phyloP scores from a whole-genome alignment of 2,888 invertebrate species.

The Campoletis raptor region DNA sequence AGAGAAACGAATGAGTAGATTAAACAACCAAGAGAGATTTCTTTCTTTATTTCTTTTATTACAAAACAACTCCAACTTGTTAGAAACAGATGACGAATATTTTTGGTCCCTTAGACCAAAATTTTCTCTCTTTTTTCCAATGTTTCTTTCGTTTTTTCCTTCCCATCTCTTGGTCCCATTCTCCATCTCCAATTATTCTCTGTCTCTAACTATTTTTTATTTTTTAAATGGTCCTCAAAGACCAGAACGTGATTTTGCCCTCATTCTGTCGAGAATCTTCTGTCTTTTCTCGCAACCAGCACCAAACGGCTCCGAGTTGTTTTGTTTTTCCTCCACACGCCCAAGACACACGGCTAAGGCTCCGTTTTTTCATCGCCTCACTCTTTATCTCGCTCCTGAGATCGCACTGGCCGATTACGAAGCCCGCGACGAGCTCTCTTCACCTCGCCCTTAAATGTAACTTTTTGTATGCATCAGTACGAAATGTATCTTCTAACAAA shows the following conservation, averaged over 20 bases:
- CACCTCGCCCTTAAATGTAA: conserved; percentile 46
- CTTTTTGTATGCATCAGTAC: background rate
- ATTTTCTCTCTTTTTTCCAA: background rate
- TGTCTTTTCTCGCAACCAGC: conserved; percentile 13
- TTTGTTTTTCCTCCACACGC: conserved; percentile 52
- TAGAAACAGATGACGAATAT: conserved; percentile 75
- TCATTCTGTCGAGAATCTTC: conserved; percentile 53
- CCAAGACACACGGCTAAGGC: conserved; percentile 40
- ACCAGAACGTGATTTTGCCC: conserved; percentile 64
- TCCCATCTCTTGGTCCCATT: conserved; percentile 62
- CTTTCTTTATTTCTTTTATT: conserved; percentile 45
- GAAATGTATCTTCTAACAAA: conserved; percentile 60
- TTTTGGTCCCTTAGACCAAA: conserved; percentile 68
- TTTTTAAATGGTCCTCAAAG: background rate
- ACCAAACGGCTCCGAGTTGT: conserved; percentile 56
- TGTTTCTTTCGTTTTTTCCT: conserved; percentile 2
- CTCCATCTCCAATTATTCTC: background rate
- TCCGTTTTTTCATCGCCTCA: conserved; percentile 61
- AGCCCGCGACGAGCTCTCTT: conserved; percentile 69
- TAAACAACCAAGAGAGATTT: conserved; percentile 36
- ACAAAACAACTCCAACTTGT: conserved; percentile 59
- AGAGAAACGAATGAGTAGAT: conserved; percentile 6
- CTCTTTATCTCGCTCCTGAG: conserved; percentile 74
- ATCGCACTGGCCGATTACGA: conserved; percentile 78
- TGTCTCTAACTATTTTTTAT: conserved; percentile 6